These are phyloP conservation scores for Cheumatopsyche charites DNA, from an alignment of 1,140 invertebrate genomes.

Conservation along the genomic window DNA sequence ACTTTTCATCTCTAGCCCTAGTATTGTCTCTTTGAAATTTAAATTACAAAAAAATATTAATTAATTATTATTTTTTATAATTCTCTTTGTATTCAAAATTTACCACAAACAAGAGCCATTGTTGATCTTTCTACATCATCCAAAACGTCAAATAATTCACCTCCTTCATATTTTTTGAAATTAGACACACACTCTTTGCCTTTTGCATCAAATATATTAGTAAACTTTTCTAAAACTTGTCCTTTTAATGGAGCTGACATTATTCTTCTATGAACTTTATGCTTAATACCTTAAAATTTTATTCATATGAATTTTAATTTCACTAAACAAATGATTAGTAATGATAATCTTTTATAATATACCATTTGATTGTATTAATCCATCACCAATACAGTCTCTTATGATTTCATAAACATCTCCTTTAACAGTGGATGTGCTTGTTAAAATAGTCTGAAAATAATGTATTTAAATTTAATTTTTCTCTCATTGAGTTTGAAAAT, in stretches of 20 bases:
- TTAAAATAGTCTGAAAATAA: constrained; percentile 18
- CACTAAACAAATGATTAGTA: too few relatives aligned
- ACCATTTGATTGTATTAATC: constrained; percentile 36
- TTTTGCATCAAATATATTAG: constrained; percentile 9
- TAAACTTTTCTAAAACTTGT: background rate
- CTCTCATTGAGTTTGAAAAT: background rate
- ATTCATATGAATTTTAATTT: background rate
- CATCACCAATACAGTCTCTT: constrained; percentile 29
- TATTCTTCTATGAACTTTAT: constrained; percentile 33
- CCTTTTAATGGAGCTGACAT: constrained; percentile 15
- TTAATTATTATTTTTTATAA: too few relatives aligned
- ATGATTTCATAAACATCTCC: constrained; percentile 34
- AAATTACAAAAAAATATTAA: too few relatives aligned
- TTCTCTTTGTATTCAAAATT: too few relatives aligned
- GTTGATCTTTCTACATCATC: constrained; percentile 12
- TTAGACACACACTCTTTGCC: background rate
- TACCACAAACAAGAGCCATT: constrained; percentile 36
- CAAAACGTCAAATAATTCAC: constrained; percentile 21
- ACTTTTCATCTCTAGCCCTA: constrained; percentile 24
- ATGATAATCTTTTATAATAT: background rate
- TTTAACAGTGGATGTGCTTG: constrained; percentile 23
- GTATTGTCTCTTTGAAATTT: constrained; percentile 17
- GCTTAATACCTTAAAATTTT: constrained; percentile 23
- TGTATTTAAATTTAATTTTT: background rate
- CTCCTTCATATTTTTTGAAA: constrained; percentile 7